These are phyloP conservation scores for Drosophila cognata DNA, from an alignment of 2,888 invertebrate genomes.

Conservation along the genomic window DNA sequence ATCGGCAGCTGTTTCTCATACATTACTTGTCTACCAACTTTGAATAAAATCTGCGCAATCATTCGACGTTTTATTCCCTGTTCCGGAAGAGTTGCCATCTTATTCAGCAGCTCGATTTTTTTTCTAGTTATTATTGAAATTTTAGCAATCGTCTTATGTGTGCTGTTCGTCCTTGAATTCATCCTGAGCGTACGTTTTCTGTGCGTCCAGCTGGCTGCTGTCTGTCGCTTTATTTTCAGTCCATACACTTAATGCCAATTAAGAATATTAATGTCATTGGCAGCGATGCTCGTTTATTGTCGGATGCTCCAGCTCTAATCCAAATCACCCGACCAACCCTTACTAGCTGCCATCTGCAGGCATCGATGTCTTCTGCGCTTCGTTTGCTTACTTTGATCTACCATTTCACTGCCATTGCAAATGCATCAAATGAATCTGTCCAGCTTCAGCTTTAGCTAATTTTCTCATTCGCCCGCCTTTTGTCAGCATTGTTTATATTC, in stretches of 20 bases:
- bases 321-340: background rate
- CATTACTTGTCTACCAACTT: slow-evolving; percentile 63
- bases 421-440: slow-evolving; percentile 11
- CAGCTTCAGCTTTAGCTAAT: background rate
- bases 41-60: slow-evolving; percentile 42
- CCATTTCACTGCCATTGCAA: slow-evolving; percentile 8
- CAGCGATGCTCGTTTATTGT: slow-evolving; percentile 54
- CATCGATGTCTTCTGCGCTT: background rate
- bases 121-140: slow-evolving; percentile 52
- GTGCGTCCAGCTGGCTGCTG: slow-evolving; percentile 3
- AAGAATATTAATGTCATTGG: slow-evolving; percentile 76
- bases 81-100: slow-evolving; percentile 8
- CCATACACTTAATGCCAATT: slow-evolving; percentile 73
- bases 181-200: background rate
- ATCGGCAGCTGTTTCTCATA: slow-evolving; percentile 30
- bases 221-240: slow-evolving; percentile 42
- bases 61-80: slow-evolving; percentile 3
- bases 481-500: slow-evolving; percentile 67
- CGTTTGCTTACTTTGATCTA: background rate
- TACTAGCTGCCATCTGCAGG: background rate
- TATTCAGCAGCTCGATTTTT: slow-evolving; percentile 32
- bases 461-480: background rate
- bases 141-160: slow-evolving; percentile 36
- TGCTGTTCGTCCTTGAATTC: slow-evolving; percentile 18
- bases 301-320: background rate